Conservation (phyloP, 2,113 vertebrate genomes). For the Theristicus caerulescens region DNA sequence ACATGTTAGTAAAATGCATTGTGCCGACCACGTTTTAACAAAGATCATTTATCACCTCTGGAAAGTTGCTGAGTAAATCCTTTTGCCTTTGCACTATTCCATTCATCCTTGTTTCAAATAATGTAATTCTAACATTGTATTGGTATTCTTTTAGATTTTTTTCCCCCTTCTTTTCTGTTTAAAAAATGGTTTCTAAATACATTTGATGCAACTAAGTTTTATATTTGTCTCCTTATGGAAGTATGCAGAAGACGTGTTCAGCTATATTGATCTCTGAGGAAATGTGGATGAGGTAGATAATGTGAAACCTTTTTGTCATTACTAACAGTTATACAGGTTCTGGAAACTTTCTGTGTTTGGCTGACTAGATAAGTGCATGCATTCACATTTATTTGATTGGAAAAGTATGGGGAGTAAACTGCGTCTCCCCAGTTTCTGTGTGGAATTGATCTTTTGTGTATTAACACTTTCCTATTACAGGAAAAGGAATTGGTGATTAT, state of each 20-base stretch:
- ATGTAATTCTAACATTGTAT: constrained; percentile 52
- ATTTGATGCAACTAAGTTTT: constrained; percentile 52
- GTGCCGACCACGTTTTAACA: background rate
- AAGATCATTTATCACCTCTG: constrained; percentile 41
- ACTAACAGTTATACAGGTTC: constrained; percentile 52
- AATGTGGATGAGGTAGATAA: constrained; percentile 68
- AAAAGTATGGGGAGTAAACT: constrained; percentile 36
- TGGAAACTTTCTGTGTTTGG: constrained; percentile 56
- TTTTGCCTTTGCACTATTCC: constrained; percentile 49
- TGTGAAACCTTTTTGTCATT: constrained; percentile 66
- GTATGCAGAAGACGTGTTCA: constrained; percentile 61
- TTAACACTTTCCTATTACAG: constrained; percentile 2
- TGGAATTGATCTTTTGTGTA: constrained; percentile 34
- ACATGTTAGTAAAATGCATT: constrained; percentile 51
- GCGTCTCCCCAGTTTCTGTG: background rate
- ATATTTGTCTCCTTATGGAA: constrained; percentile 53
- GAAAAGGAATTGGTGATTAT: background rate
- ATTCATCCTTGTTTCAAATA: constrained; percentile 68
- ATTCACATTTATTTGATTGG: constrained; percentile 47
- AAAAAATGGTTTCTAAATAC: constrained; percentile 42
- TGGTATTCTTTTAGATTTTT: constrained; percentile 22
- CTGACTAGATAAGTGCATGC: constrained; percentile 59
- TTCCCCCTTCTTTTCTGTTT: background rate
- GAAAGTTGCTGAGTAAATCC: constrained; percentile 60
- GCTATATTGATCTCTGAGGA: constrained; percentile 64